Percentiles rank a stretch among this genome's conserved stretches.
These are phyloP conservation scores for Eira barbara DNA, from an alignment of 2,113 vertebrate genomes.

Conservation along the genomic window DNA sequence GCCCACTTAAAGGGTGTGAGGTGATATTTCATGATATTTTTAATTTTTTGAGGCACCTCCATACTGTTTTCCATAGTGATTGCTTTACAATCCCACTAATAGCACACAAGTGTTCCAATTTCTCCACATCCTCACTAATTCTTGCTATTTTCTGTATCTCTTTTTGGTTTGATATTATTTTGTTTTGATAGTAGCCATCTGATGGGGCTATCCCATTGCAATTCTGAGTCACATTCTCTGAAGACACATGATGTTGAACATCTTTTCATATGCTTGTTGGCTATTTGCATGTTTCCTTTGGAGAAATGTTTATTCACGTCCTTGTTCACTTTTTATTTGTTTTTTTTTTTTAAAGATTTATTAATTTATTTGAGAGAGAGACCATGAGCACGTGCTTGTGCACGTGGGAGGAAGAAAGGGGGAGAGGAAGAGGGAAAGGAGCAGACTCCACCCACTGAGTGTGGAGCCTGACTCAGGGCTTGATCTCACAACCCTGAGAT, in stretches of 20 bases:
- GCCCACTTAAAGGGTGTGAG: neutral
- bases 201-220: neutral
- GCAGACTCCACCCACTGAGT: neutral
- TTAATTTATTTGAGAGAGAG: neutral
- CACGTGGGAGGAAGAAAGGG: too few relatives aligned
- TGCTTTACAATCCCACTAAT: neutral
- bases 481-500: neutral
- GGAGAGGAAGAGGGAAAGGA: neutral
- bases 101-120: too few relatives aligned
- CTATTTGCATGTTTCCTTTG: neutral
- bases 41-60: neutral
- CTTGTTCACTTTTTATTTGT: neutral
- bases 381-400: too few relatives aligned
- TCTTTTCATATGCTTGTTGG: neutral
- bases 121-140: neutral
- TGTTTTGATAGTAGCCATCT: neutral
- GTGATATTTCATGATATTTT: neutral
- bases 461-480: neutral
- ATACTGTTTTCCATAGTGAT: neutral
- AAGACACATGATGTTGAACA: neutral
- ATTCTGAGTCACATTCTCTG: neutral
- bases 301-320: neutral
- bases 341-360: neutral
- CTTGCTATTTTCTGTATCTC: neutral
- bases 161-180: neutral